These are phyloP conservation scores for Euleptes europaea DNA, from an alignment of 2,113 vertebrate species.

Conservation along the genomic window DNA sequence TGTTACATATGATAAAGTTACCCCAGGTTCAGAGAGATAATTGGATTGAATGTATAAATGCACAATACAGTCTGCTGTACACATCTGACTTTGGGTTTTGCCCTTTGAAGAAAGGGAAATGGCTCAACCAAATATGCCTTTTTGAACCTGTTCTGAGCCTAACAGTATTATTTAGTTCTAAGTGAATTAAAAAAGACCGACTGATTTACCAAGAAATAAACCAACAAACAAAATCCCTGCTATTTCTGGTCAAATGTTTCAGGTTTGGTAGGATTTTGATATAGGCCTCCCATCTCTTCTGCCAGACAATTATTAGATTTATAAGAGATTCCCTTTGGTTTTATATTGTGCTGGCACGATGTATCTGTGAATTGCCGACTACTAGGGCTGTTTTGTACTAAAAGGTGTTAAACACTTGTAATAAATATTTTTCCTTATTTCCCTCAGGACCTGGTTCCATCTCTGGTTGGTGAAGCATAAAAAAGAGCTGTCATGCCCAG, in stretches of 20 bases:
- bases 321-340: slow-evolving; percentile 69
- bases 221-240: not conserved
- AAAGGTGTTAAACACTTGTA: slow-evolving; percentile 78
- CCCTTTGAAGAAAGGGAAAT: not conserved
- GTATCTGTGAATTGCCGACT: slow-evolving; percentile 65
- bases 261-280: slow-evolving; percentile 31
- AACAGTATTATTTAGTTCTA: not conserved
- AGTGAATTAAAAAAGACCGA: not conserved
- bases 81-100: no score
- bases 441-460: slow-evolving; percentile 69
- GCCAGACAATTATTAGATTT: slow-evolving; percentile 68
- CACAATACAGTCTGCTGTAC: no score
- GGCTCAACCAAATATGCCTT: not conserved
- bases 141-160: not conserved
- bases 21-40: no score
- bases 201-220: not conserved
- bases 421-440: slow-evolving; percentile 79
- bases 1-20: no score
- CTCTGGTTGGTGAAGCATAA: slow-evolving; percentile 77
- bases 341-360: slow-evolving; percentile 68
- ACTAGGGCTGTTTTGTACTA: slow-evolving; percentile 75
- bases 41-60: no score
- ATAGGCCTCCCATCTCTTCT: slow-evolving; percentile 47
- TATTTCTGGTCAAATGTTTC: not conserved
- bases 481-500: slow-evolving; percentile 76